Conservation (phyloP, 2,797 vertebrate species). For the Lacerta agilis region DNA sequence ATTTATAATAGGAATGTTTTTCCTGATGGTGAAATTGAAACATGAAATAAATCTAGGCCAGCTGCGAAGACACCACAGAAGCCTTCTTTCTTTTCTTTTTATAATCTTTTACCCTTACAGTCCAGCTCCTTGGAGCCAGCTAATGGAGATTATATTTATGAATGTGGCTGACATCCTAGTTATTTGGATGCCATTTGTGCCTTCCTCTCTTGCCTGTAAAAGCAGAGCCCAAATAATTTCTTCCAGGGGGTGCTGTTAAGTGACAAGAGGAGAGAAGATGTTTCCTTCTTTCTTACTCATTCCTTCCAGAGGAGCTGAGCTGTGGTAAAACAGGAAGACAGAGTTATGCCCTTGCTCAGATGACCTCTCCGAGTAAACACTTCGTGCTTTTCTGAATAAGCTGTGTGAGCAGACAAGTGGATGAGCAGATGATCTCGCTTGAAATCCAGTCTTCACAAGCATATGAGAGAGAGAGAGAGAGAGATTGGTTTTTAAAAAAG, state of each 20-base stretch:
- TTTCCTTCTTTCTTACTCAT: fast-evolving
- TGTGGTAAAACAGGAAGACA: background rate
- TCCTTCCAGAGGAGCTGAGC: fast-evolving
- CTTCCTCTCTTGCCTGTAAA: background rate
- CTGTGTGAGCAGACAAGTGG: background rate
- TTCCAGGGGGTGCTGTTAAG: background rate
- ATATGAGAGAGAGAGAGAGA: too few species aligned
- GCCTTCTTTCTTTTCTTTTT: background rate
- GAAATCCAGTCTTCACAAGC: background rate
- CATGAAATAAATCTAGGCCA: background rate
- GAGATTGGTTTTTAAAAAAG: background rate
- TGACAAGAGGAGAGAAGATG: background rate
- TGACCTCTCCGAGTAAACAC: fast-evolving
- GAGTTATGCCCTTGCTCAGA: background rate
- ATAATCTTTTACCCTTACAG: background rate
- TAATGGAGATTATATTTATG: fast-evolving
- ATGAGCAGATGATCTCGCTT: background rate
- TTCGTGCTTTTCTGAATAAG: fast-evolving
- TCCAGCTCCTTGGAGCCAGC: background rate
- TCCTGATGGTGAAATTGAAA: background rate
- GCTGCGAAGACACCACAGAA: background rate
- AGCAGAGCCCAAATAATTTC: background rate
- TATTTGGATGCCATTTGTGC: background rate
- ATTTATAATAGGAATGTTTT: background rate
- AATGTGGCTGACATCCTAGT: background rate